phyloP scores from a whole-genome alignment of 92 coral and sea anemone species.

The Epizoanthus illoricatus region DNA sequence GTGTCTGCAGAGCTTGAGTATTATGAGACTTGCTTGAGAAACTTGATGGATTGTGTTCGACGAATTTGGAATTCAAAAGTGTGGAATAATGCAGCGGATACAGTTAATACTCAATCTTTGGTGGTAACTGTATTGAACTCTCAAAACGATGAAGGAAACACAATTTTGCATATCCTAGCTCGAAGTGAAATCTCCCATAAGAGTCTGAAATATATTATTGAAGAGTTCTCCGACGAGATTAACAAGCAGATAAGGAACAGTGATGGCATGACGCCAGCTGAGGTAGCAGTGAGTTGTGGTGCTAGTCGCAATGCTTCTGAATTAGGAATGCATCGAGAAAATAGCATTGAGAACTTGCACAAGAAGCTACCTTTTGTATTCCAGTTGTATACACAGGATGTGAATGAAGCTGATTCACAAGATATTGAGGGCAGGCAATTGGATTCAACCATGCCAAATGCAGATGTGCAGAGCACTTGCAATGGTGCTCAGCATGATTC shows the following conservation, averaged over 20 bases:
- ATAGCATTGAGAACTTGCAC: slow-evolving; percentile 13
- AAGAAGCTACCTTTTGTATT: slow-evolving; percentile 23
- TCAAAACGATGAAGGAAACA: slow-evolving; percentile 32
- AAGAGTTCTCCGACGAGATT: slow-evolving; percentile 23
- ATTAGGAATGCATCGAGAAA: background rate
- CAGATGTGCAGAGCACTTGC: background rate
- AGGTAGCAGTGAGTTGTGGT: slow-evolving; percentile 27
- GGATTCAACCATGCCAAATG: background rate
- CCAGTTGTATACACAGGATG: slow-evolving; percentile 37
- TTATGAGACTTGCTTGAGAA: slow-evolving; percentile 31
- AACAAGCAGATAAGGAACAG: slow-evolving; percentile 17
- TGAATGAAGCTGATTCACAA: background rate
- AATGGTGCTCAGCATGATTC: background rate
- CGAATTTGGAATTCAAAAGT: background rate
- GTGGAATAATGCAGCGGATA: slow-evolving; percentile 9
- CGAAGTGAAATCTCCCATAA: slow-evolving; percentile 14
- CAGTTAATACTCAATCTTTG: slow-evolving; percentile 7
- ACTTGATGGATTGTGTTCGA: slow-evolving; percentile 15
- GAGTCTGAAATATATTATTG: background rate
- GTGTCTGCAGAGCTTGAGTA: slow-evolving; percentile 30
- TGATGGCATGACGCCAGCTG: slow-evolving; percentile 13
- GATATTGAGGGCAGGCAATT: background rate
- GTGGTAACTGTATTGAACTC: slow-evolving; percentile 34
- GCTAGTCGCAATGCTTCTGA: slow-evolving; percentile 16
- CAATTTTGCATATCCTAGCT: slow-evolving; percentile 33